Percentiles rank a stretch among this genome's conserved stretches.
These are phyloP conservation scores for Psittacula derbiana DNA, from an alignment of 2,797 vertebrate genomes.

Conservation along the genomic window DNA sequence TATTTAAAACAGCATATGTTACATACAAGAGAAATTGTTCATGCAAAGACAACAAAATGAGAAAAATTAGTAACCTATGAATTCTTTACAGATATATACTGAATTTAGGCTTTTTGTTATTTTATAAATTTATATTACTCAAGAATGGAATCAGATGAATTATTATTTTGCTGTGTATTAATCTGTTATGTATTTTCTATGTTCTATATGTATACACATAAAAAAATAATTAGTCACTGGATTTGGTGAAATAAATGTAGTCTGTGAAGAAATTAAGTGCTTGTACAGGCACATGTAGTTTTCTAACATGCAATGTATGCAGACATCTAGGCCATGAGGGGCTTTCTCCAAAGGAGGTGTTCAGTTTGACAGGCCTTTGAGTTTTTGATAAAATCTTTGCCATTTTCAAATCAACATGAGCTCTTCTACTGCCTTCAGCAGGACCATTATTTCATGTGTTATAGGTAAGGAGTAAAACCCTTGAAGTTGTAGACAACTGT, in stretches of 20 bases:
- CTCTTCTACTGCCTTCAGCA: neutral
- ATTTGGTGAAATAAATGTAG: neutral
- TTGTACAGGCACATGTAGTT: neutral
- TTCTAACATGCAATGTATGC: neutral
- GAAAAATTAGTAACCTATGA: neutral
- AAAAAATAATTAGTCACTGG: neutral
- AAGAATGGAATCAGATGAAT: neutral
- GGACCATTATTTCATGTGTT: neutral
- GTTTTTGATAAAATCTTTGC: neutral
- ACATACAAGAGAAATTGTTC: neutral
- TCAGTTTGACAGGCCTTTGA: neutral
- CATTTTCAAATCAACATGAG: neutral
- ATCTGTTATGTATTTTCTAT: neutral
- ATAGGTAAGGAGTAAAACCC: neutral
- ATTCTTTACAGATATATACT: neutral
- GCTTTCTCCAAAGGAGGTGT: neutral
- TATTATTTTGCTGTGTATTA: neutral
- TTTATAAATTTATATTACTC: neutral
- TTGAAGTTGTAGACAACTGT: neutral
- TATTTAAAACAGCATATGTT: neutral
- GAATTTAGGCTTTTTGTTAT: neutral
- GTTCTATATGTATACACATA: neutral
- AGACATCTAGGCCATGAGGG: neutral
- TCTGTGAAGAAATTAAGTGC: neutral
- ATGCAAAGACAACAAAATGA: neutral